Percentiles rank a stretch among this genome's conserved stretches.
Conservation (phyloP, 2,888 invertebrate genomes). For the Steinernema hermaphroditum region DNA sequence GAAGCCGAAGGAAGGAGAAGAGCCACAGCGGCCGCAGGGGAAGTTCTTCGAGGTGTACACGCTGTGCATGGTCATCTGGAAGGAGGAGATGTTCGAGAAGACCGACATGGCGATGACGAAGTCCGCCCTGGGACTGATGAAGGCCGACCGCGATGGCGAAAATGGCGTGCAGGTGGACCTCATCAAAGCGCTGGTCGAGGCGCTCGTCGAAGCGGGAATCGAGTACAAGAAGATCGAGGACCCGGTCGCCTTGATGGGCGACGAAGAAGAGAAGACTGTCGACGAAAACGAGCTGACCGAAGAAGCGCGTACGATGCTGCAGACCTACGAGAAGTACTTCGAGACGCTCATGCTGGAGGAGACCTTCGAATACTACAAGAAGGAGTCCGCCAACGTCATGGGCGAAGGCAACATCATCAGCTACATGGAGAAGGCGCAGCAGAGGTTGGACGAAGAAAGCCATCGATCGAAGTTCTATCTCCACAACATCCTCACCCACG, state of each 20-base stretch:
- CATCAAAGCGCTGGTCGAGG: not conserved
- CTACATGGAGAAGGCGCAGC: not conserved
- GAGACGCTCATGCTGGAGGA: not conserved
- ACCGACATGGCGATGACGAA: conserved; percentile 88
- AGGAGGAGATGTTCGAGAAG: conserved; percentile 88
- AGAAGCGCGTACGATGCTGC: not conserved
- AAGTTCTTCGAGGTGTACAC: conserved; percentile 98
- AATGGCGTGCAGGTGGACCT: conserved; percentile 69
- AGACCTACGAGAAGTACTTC: conserved; percentile 4
- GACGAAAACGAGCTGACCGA: not conserved
- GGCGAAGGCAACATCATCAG: not conserved
- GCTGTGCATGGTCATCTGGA: conserved; percentile 93
- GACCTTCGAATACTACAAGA: not conserved
- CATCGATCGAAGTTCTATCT: not conserved
- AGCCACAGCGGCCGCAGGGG: too few relatives aligned
- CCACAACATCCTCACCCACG: not conserved
- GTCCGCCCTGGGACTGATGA: conserved; percentile 92
- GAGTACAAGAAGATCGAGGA: not conserved
- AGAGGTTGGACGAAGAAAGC: not conserved
- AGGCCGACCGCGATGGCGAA: conserved; percentile 92
- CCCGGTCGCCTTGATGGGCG: not conserved
- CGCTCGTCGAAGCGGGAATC: not conserved
- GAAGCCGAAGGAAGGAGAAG: too few relatives aligned
- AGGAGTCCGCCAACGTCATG: not conserved
- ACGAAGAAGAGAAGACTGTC: not conserved